phyloP scores from a whole-genome alignment of 2,797 vertebrate species.

The Crenuchus spilurus region DNA sequence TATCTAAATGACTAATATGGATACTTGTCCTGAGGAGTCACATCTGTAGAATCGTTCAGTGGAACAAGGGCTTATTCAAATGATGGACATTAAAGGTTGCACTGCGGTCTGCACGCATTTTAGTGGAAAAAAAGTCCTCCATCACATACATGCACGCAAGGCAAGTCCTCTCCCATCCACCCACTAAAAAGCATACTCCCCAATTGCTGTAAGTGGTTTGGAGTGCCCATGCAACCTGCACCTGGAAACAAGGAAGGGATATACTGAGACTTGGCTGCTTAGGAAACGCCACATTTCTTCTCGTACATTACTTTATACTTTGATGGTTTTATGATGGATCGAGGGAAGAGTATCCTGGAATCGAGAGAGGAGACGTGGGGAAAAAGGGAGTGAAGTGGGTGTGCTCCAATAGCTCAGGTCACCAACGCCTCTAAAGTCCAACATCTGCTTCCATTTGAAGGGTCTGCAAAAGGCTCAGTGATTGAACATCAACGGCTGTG shows the following conservation, averaged over 20 bases:
- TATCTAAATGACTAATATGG: slow-evolving; percentile 32
- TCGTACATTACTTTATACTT: slow-evolving; percentile 44
- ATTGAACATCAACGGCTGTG: slow-evolving; percentile 55
- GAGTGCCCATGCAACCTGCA: slow-evolving; percentile 50
- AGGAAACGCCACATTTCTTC: slow-evolving; percentile 44
- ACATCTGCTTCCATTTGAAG: slow-evolving; percentile 67
- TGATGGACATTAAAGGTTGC: slow-evolving; percentile 51
- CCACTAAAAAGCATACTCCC: slow-evolving; percentile 46
- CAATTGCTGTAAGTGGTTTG: slow-evolving; percentile 49
- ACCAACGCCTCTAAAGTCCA: slow-evolving; percentile 53
- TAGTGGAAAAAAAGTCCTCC: slow-evolving; percentile 50
- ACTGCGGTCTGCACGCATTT: slow-evolving; percentile 51
- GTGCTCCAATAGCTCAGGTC: slow-evolving; percentile 53
- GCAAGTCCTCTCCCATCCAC: slow-evolving; percentile 47
- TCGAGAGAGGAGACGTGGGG: slow-evolving; percentile 9
- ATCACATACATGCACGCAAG: slow-evolving; percentile 40
- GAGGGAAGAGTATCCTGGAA: slow-evolving; percentile 56
- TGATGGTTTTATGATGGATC: slow-evolving; percentile 63
- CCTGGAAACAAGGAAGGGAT: slow-evolving; percentile 42
- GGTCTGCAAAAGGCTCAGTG: slow-evolving; percentile 51
- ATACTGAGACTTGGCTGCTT: slow-evolving; percentile 26
- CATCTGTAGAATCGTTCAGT: slow-evolving; percentile 48
- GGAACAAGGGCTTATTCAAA: slow-evolving; percentile 47
- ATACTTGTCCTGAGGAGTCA: slow-evolving; percentile 36
- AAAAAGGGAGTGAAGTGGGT: slow-evolving; percentile 33